These are phyloP conservation scores for Neopipo cinnamomea DNA, from an alignment of 2,113 vertebrate genomes.

Conservation along the genomic window DNA sequence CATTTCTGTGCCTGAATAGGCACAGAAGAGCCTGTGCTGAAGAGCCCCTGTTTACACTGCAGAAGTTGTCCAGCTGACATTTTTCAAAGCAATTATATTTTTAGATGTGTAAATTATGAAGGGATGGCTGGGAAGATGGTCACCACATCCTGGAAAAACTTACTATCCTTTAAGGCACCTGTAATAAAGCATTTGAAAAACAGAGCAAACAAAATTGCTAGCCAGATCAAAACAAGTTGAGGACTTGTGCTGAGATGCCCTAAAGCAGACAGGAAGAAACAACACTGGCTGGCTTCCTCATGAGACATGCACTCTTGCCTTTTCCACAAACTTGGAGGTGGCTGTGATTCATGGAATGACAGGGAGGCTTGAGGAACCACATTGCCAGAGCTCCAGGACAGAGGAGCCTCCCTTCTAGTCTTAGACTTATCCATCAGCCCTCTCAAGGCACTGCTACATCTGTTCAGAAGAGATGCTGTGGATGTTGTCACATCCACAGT, in stretches of 20 bases:
- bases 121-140: not conserved
- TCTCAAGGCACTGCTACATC: not conserved
- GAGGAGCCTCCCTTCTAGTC: not conserved
- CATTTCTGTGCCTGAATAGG: not conserved
- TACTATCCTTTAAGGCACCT: not conserved
- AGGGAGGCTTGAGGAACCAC: not conserved
- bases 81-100: slow-evolving; percentile 1
- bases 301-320: not conserved
- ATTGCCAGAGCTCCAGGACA: not conserved
- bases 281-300: not conserved
- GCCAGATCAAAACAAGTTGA: not conserved
- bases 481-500: not conserved
- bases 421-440: not conserved
- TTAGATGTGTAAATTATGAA: not conserved
- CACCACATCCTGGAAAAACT: not conserved
- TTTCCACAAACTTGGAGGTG: not conserved
- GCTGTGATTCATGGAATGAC: not conserved
- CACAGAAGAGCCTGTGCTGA: not conserved
- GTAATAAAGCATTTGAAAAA: not conserved
- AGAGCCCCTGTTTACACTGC: not conserved
- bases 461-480: not conserved
- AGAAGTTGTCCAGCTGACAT: not conserved
- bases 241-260: not conserved
- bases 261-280: slow-evolving; percentile 5
- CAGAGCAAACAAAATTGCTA: not conserved